These are phyloP conservation scores for Siniperca knerii DNA, from an alignment of 2,113 vertebrate genomes.

Conservation along the genomic window DNA sequence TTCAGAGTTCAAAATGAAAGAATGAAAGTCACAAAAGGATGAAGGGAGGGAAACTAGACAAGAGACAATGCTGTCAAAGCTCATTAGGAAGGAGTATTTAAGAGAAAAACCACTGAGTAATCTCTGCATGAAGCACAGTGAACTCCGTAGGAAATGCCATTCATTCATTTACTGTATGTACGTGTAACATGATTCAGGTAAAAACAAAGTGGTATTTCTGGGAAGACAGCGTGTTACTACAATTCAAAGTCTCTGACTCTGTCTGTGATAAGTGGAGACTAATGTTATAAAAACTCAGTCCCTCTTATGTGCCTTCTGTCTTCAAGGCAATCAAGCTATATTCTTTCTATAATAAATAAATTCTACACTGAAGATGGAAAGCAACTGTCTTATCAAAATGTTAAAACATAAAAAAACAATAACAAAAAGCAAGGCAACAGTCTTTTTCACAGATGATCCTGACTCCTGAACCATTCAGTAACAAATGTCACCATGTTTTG, in stretches of 20 bases:
- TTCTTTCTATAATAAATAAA: constrained; percentile 19
- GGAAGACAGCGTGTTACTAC: constrained; percentile 8
- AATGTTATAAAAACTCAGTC: not conserved
- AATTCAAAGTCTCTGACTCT: not conserved
- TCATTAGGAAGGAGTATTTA: constrained; percentile 70
- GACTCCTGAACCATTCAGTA: not conserved
- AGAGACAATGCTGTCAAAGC: constrained; percentile 44
- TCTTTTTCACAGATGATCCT: constrained; percentile 2
- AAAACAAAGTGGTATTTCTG: constrained; percentile 29
- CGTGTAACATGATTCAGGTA: constrained; percentile 19
- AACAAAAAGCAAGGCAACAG: constrained; percentile 13
- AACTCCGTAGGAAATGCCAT: constrained; percentile 59
- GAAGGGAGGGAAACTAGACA: constrained; percentile 35
- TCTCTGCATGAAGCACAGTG: constrained; percentile 58
- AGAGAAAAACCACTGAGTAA: constrained; percentile 49
- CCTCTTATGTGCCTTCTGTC: not conserved
- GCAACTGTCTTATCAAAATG: not conserved
- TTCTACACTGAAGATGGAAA: constrained; percentile 3
- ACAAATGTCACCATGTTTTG: constrained; percentile 27
- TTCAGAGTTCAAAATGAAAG: constrained; percentile 62
- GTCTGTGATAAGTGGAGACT: not conserved
- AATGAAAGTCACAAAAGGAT: constrained; percentile 64
- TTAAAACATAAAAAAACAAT: constrained; percentile 1
- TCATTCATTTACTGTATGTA: constrained; percentile 54
- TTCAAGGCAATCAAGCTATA: constrained; percentile 3